phyloP scores from a whole-genome alignment of 2,888 invertebrate genomes.

The Heliconius cydno region DNA sequence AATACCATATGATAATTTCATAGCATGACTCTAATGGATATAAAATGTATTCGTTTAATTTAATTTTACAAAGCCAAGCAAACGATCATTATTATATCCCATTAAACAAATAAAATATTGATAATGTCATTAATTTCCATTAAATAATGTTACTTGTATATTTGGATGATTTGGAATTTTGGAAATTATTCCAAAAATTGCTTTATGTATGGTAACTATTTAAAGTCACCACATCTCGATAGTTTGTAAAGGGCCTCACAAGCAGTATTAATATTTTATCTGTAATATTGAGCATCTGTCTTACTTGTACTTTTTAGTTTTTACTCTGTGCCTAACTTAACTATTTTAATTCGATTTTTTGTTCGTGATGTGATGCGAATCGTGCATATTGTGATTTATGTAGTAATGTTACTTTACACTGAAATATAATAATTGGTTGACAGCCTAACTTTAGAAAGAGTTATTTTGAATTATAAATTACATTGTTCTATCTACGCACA shows the following conservation, averaged over 20 bases:
- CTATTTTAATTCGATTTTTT: constrained; percentile 42
- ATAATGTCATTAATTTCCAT: no score
- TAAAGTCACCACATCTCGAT: not conserved
- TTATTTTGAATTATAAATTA: constrained; percentile 16
- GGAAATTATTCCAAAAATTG: no score
- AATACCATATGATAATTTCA: no score
- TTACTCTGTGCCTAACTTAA: constrained; percentile 21
- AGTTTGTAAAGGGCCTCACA: not conserved
- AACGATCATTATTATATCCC: no score
- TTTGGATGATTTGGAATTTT: no score
- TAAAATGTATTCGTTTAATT: no score
- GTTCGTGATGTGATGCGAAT: constrained; percentile 42
- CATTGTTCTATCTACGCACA: not conserved
- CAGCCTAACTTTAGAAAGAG: not conserved
- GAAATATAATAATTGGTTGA: constrained; percentile 16
- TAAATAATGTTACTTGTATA: no score
- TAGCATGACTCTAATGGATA: no score
- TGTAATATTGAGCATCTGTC: constrained; percentile 14
- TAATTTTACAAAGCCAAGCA: no score
- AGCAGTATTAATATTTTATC: not conserved
- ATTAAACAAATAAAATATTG: no score
- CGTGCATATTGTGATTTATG: constrained; percentile 36
- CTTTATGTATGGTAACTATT: no score
- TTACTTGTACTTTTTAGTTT: not conserved
- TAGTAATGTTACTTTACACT: constrained; percentile 31